Percentiles rank a stretch among this genome's conserved stretches.
These are phyloP conservation scores for Sparidentex hasta DNA, from an alignment of 2,797 vertebrate genomes.

Conservation along the genomic window DNA sequence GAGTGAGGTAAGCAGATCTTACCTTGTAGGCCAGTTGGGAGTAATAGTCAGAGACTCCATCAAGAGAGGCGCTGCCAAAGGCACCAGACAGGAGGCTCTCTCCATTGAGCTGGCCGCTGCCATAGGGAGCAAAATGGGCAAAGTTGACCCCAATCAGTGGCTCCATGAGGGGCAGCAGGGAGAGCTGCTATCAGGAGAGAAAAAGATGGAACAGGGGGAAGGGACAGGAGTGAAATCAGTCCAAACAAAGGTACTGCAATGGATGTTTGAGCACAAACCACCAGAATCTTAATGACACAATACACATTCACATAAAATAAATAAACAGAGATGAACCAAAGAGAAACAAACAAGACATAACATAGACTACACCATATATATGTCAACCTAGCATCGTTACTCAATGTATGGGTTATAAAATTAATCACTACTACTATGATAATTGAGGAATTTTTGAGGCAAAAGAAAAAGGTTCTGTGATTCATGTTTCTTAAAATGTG, in stretches of 20 bases:
- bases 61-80: slow-evolving; percentile 96
- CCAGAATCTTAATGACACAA: background rate
- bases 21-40: slow-evolving; percentile 99
- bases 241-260: too few species aligned
- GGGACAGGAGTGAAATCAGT: background rate
- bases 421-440: too few species aligned
- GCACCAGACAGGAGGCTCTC: slow-evolving; percentile 95
- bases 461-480: too few species aligned
- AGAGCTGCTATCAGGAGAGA: slow-evolving; percentile 89
- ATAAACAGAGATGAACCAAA: too few species aligned
- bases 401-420: too few species aligned
- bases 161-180: slow-evolving; percentile 97
- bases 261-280: background rate
- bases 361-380: background rate
- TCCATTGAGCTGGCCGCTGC: slow-evolving; percentile 93
- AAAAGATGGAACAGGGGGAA: slow-evolving; percentile 21
- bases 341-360: background rate
- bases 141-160: slow-evolving; percentile 97
- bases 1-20: slow-evolving; percentile 33
- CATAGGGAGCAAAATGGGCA: slow-evolving; percentile 97
- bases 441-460: too few species aligned
- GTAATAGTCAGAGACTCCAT: slow-evolving; percentile 98
- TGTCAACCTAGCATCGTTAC: background rate
- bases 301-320: background rate
- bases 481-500: too few species aligned